Evolutionary conservation across 2,888 invertebrate species (phyloP), one percentile per base, ranked within the genome.

Genomic region (Hylaea fasciaria): DNA sequence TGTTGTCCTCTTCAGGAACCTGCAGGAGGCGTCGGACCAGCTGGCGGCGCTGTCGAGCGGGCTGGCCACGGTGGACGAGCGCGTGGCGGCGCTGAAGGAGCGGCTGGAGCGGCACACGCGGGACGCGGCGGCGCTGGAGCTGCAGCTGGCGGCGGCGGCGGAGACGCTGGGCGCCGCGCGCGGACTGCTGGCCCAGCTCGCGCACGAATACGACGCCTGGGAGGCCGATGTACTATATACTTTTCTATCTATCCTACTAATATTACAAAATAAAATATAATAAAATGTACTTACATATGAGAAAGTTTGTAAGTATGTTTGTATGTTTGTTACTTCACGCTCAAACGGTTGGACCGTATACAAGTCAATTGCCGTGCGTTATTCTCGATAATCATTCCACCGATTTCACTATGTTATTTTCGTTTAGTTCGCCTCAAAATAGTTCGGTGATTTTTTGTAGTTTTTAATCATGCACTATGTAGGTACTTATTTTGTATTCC

Each of bases 71-170:
- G 98, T 98, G 0, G 97, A 98, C 77, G 95, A 95, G 65, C 94
- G 96, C 16, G 98, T 98, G 0, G 94, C 95, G 0, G 94, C 95
- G 60, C 86, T 98, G 39, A 96, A 97, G 72, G 93, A 94, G 53
- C 95, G 96, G 78, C 88, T 98, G 5, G 96, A 98, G 50, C 95
- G 94, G 37, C 96, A 97, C 80, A 97, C 99, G 0, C 96, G 97
- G 72, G 99, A 99, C 85, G 99, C 98, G 0, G 98, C 99, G 1
- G 96, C 97, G 73, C 94, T 98, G 40, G 98, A 98, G 84, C 94
- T 98, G 53, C 95, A 95, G 69, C 91, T 99, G 29, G 94, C 94
- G 51, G 95, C 94, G 72, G 96, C 97, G 0, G 94, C 95, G 66
- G 94, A 94, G 67, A 97, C 97, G 0, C 94, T 99, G 96, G 14